These are phyloP conservation scores for Chondrilla cf. caribensis DNA, from an alignment of 37 sponge, comb jelly and placozoan genomes.

Conservation along the genomic window DNA sequence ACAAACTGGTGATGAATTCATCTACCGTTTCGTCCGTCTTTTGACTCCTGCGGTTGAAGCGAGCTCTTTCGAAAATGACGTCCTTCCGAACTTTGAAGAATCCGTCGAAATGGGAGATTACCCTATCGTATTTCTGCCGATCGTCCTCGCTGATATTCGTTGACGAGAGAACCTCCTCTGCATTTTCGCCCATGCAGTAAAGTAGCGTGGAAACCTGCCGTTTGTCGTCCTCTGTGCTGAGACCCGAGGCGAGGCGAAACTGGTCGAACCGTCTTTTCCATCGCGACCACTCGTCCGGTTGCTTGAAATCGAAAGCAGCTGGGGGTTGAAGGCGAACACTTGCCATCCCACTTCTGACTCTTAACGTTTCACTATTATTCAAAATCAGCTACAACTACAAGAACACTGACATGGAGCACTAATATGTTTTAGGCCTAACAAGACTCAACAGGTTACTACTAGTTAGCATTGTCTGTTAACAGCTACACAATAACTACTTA, in stretches of 20 bases:
- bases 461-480: no score
- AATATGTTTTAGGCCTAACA: no score
- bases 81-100: conserved; percentile 13
- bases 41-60: conserved; percentile 20
- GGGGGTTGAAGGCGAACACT: conserved; percentile 5
- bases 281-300: conserved; percentile 18
- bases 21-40: not conserved
- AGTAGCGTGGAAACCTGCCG: conserved; percentile 12
- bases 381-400: no score
- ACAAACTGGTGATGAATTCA: conserved; percentile 22
- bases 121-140: not conserved
- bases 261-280: conserved; percentile 27
- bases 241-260: conserved; percentile 25
- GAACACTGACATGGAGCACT: no score
- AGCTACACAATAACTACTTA: no score
- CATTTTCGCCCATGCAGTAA: conserved; percentile 29
- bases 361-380: no score
- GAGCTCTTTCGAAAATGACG: conserved; percentile 14
- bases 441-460: no score
- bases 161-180: not conserved
- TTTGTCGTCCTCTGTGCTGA: not conserved
- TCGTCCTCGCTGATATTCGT: conserved; percentile 14
- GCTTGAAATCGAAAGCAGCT: not conserved
- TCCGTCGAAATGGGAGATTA: not conserved
- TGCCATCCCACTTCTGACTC: conserved; percentile 2